Conservation (phyloP, 2,797 vertebrate species). For the Pseudomugil tenellus region DNA sequence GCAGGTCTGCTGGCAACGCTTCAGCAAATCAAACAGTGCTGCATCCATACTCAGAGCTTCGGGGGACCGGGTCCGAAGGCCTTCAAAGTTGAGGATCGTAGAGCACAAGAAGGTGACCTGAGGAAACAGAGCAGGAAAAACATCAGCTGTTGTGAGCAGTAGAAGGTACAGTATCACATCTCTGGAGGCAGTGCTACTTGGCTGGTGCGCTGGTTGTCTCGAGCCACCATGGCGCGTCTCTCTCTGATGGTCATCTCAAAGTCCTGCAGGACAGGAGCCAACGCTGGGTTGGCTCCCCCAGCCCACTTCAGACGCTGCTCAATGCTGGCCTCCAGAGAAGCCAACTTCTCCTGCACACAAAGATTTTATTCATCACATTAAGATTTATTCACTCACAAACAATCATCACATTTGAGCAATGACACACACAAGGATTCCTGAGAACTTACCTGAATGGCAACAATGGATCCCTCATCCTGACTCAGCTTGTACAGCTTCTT, state of each 20-base stretch:
- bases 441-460: constrained; percentile 87
- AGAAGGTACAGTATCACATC: not conserved
- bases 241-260: constrained; percentile 97
- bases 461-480: constrained; percentile 94
- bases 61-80: constrained; percentile 92
- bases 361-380: not conserved
- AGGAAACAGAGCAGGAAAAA: not conserved
- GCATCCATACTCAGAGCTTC: constrained; percentile 94
- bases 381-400: not conserved
- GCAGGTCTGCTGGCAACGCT: constrained; percentile 96
- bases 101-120: constrained; percentile 97
- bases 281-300: constrained; percentile 94
- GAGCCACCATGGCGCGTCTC: constrained; percentile 90
- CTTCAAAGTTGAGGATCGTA: constrained; percentile 97
- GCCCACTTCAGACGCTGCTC: constrained; percentile 99
- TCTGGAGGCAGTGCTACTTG: constrained; percentile 70
- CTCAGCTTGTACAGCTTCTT: constrained; percentile 97
- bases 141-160: rapidly evolving
- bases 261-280: constrained; percentile 96
- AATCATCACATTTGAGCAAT: not conserved
- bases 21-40: constrained; percentile 93
- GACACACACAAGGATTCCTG: no score
- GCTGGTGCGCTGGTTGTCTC: constrained; percentile 94
- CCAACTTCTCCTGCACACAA: constrained; percentile 90
- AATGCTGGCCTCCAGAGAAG: constrained; percentile 93